Evolutionary conservation across 2,797 vertebrate genomes (phyloP).

Genomic region (Acipenser transmontanus): DNA sequence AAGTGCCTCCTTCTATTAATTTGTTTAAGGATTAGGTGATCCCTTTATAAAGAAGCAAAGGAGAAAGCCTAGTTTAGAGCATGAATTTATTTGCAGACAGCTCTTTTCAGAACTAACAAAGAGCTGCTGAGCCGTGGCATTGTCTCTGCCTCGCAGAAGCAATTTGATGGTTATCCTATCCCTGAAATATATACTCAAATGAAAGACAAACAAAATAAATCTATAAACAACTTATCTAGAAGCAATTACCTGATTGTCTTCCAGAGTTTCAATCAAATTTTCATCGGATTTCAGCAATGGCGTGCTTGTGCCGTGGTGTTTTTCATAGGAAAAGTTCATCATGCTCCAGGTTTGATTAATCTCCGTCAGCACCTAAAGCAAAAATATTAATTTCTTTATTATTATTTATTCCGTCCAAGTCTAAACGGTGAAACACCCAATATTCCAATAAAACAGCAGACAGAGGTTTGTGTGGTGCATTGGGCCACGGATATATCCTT

Average conservation of each 20-base stretch:
- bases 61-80: no score
- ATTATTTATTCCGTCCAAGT: neutral
- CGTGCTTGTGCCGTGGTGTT: constrained; percentile 44
- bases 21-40: no score
- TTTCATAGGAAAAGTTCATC: constrained; percentile 61
- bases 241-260: constrained; percentile 60
- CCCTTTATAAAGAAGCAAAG: no score
- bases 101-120: neutral
- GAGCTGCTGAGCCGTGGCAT: neutral
- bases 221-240: no score
- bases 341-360: constrained; percentile 61
- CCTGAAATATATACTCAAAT: neutral
- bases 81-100: no score
- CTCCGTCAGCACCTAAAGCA: constrained; percentile 55
- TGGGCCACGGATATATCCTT: no score
- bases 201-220: neutral
- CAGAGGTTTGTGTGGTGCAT: no score
- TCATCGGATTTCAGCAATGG: constrained; percentile 67
- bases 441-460: no score
- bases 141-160: neutral
- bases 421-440: no score
- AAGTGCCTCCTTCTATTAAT: neutral
- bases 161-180: neutral
- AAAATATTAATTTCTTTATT: neutral
- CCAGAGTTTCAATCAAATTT: constrained; percentile 70